Base-by-base conservation (phyloP, 2,113 vertebrate genomes). In the Stercorarius parasiticus region DNA sequence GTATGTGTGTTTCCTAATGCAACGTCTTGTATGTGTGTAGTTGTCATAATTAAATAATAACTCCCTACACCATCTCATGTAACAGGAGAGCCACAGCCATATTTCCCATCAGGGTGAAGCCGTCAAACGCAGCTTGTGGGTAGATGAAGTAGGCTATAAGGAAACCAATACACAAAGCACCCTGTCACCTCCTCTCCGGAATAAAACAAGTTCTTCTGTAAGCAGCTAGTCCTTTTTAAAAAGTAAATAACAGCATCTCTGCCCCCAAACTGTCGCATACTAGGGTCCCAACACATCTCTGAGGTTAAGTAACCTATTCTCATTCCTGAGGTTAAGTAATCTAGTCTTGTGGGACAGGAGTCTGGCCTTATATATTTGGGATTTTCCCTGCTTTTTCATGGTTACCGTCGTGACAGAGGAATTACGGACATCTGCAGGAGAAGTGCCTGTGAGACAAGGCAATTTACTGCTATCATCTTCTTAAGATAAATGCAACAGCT, bases 21-120 rank as follows among this genome's bases (percentile, higher is more conserved):
- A 97, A 49, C 90, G 95, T 77, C 90, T 96, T 94, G 90, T 95
- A 77, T 96, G 81, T 90, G 95, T 97, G 95, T 86, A 94, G 96
- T 96, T 97, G 97, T 97, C 96, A 95, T 97, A 94, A 98, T 98
- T 97, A 98, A 98, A 96, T 98, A 97, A 96, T 94, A 92, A 96
- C 89, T 97, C 88, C 93, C 84, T 93, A 85, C 88, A 89, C 86
- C 86, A 5, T 86, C 94, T 96, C 88, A 8, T 69, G 56, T 86
- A 92, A 94, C 38, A 7, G 87, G 66, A 93, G 89, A 96, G 83
- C 93, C 86, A 84, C 89, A 79, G 88, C 66, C 70, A 1, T 38
- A 32, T 89, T 82, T 82, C 90, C 93, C 86, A 71, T 26, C 25
- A 11, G 72, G 93, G 83, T 18, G 69, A 84, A 94, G 53, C 76